Conservation (phyloP, 2,113 vertebrate species). For the Pseudorasbora parva region DNA sequence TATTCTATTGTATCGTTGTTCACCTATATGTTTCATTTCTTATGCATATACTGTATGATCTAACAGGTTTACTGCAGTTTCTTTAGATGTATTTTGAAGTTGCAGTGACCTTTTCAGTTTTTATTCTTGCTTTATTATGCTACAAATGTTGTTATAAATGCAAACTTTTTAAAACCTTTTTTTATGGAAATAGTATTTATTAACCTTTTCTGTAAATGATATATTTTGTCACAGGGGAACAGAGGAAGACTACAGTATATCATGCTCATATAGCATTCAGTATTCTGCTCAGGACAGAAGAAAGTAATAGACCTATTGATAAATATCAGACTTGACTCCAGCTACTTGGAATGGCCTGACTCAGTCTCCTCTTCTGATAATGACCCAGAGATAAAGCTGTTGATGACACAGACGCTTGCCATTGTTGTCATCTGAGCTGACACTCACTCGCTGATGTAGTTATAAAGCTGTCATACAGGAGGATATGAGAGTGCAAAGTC, state of each 20-base stretch:
- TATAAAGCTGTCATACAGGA: conserved; percentile 8
- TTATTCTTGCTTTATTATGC: not conserved
- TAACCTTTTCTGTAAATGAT: not conserved
- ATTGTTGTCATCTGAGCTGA: conserved; percentile 51
- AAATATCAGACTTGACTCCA: conserved; percentile 28
- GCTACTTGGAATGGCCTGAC: conserved; percentile 26
- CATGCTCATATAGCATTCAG: not conserved
- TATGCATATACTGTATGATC: not conserved
- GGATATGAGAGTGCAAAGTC: not conserved
- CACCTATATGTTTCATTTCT: not conserved
- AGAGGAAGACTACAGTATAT: not conserved
- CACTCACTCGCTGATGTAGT: conserved; percentile 22
- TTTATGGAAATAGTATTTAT: not conserved
- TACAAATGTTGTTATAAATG: not conserved
- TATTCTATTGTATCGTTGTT: not conserved
- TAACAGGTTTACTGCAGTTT: not conserved
- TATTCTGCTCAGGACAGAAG: not conserved
- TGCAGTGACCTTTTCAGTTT: not conserved
- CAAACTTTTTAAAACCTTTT: not conserved
- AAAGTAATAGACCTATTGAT: conserved; percentile 4
- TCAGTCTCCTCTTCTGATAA: conserved; percentile 33
- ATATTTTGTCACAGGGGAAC: not conserved
- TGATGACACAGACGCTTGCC: conserved; percentile 43
- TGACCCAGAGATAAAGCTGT: conserved; percentile 38
- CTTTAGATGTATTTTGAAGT: not conserved